phyloP scores from a whole-genome alignment of 1,140 invertebrate genomes.

The Idris sp. region DNA sequence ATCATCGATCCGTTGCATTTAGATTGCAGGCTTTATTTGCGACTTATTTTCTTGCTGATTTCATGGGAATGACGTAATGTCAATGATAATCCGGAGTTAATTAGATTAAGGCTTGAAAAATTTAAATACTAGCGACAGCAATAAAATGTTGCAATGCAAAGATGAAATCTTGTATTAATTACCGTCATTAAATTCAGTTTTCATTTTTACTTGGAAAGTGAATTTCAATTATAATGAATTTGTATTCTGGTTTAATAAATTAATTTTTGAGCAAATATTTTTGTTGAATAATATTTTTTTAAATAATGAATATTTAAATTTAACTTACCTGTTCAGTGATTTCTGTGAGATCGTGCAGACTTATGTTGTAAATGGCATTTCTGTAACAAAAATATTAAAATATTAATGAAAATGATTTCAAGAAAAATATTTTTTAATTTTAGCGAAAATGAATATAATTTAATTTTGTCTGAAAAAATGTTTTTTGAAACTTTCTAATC shows the following conservation, averaged over 20 bases:
- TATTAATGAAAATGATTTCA: slow-evolving; percentile 1
- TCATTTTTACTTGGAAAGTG: no score
- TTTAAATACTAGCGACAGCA: slow-evolving; percentile 1
- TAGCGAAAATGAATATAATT: no score
- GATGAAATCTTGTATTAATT: slow-evolving; percentile 22
- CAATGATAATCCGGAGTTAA: slow-evolving; percentile 9
- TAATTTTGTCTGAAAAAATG: no score
- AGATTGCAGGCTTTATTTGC: slow-evolving; percentile 11
- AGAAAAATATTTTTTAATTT: not conserved
- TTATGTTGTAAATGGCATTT: slow-evolving; percentile 90
- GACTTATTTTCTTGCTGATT: slow-evolving; percentile 23
- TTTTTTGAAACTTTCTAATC: no score
- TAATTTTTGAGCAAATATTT: no score
- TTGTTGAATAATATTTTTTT: no score
- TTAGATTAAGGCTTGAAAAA: slow-evolving; percentile 17
- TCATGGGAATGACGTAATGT: slow-evolving; percentile 7
- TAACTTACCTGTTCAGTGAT: slow-evolving; percentile 80
- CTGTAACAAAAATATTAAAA: slow-evolving; percentile 76
- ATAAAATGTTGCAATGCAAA: not conserved
- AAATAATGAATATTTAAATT: no score
- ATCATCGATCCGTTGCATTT: slow-evolving; percentile 29
- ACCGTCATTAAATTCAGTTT: no score
- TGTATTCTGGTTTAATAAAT: no score
- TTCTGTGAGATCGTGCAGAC: slow-evolving; percentile 84
- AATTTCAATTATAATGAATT: no score